These are phyloP conservation scores for Drymonia ruficornis DNA, from an alignment of 2,888 invertebrate species.

Conservation along the genomic window DNA sequence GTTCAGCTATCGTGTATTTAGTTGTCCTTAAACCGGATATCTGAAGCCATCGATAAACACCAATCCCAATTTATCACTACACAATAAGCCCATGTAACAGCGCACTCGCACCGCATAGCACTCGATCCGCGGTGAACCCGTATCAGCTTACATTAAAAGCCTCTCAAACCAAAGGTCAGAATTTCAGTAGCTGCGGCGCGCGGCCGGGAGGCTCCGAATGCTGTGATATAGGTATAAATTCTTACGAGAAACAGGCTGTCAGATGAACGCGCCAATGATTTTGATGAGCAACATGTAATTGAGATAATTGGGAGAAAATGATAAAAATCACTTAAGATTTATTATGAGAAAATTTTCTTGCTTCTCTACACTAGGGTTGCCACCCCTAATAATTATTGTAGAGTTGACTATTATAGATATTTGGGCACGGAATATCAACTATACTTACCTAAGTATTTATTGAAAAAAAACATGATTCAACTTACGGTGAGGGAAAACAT, in stretches of 20 bases:
- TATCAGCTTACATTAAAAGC: conserved; percentile 21
- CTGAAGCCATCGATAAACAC: background rate
- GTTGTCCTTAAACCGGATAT: background rate
- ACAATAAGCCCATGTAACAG: background rate
- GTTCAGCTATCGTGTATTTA: background rate
- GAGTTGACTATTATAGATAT: too few relatives aligned
- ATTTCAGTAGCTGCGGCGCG: conserved; percentile 13
- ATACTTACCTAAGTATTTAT: too few relatives aligned
- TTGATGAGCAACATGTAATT: background rate
- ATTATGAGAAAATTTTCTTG: too few relatives aligned
- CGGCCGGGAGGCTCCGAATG: background rate
- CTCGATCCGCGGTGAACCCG: background rate
- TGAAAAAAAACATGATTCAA: too few relatives aligned
- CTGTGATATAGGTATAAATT: background rate
- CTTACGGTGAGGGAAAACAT: too few relatives aligned
- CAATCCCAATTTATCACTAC: background rate
- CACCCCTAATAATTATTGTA: too few relatives aligned
- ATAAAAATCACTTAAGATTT: too few relatives aligned
- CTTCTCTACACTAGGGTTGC: too few relatives aligned
- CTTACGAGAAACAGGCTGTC: background rate
- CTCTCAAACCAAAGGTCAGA: conserved; percentile 25
- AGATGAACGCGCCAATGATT: background rate
- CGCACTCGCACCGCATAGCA: background rate
- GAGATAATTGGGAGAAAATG: background rate
- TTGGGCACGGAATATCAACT: too few relatives aligned